Evolutionary conservation across 2,888 invertebrate genomes (phyloP), one percentile per base, ranked within the genome.

Genomic region (Scrobipalpa costella): DNA sequence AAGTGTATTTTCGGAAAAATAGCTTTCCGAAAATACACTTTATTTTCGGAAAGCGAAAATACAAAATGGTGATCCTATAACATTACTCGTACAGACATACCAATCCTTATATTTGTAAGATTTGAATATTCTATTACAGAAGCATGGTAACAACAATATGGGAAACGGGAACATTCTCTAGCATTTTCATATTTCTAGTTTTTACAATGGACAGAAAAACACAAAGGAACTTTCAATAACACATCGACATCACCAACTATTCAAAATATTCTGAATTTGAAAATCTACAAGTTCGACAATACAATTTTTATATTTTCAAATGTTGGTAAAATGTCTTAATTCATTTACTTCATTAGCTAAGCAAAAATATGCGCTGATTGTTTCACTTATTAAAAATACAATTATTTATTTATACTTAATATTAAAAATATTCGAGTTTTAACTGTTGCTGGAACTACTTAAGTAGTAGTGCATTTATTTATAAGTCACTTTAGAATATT

Each of bases 211-310:
- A 67, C 64, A 66, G 63, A 65, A 58, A 19, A 58, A 68, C 64
- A 62, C 60, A 64, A 64, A 68, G 67, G 67, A 66, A 67, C 68
- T 67, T 64, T 62, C 55, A 65, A 60, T 59, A 44, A 66, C 61
- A 64, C 33, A 21, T 19, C 27, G 44, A 34, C 55, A 57, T 55
- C 34, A 55, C 33, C 34, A 55, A 34, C 55, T 44, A 64, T 44
- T 61, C 49, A 63, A 57, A 64, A 62, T 57, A n/a, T n/a, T n/a
- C n/a, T n/a, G n/a, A n/a, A n/a, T 27, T 15, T 34, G 34, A 55
- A 55, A 2, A 55, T 15, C 15, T 7, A 15, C 5, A 27, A 3
- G 27, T 27, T 27, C 27, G 27, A 27, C 27, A 5, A 27, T 27
- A 2, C 2, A 27, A 27, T 3, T 27, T 27, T 1, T 13, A 2